Conservation (phyloP, 2,888 invertebrate genomes). For the Lobophora halterata region DNA sequence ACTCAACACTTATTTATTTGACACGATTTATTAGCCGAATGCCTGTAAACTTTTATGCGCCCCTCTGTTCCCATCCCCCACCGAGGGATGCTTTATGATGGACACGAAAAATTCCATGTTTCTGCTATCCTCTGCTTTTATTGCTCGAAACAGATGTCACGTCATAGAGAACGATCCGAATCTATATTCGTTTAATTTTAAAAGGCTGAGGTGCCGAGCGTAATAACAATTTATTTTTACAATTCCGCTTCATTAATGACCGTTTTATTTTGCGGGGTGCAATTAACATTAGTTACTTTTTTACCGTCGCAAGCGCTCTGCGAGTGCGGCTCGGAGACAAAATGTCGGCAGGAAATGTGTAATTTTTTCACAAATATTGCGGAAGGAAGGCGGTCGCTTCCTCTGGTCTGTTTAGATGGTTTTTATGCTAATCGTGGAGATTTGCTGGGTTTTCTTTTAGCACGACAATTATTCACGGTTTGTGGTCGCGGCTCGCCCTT, state of each 20-base stretch:
- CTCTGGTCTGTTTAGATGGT: constrained; percentile 74
- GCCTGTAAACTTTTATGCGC: constrained; percentile 78
- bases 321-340: constrained; percentile 58
- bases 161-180: constrained; percentile 38
- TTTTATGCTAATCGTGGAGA: constrained; percentile 77
- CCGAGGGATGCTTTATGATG: constrained; percentile 70
- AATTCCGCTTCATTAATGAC: constrained; percentile 65
- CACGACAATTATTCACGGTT: constrained; percentile 70
- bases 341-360: constrained; percentile 73
- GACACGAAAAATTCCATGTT: constrained; percentile 73
- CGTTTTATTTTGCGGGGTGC: constrained; percentile 63
- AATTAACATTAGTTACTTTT: constrained; percentile 72
- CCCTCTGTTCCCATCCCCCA: constrained; percentile 54
- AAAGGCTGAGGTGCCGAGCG: constrained; percentile 39
- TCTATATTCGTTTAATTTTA: constrained; percentile 17
- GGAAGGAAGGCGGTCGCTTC: constrained; percentile 76
- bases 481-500: constrained; percentile 50
- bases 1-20: constrained; percentile 81
- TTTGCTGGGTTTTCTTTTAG: constrained; percentile 74
- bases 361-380: constrained; percentile 77
- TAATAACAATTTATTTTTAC: constrained; percentile 59
- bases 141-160: constrained; percentile 68
- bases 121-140: constrained; percentile 58
- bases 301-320: constrained; percentile 49
- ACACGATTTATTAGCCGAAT: constrained; percentile 80